These are phyloP conservation scores for Patiria miniata DNA, from an alignment of 35 echinoderm and acorn worm genomes.

Conservation along the genomic window DNA sequence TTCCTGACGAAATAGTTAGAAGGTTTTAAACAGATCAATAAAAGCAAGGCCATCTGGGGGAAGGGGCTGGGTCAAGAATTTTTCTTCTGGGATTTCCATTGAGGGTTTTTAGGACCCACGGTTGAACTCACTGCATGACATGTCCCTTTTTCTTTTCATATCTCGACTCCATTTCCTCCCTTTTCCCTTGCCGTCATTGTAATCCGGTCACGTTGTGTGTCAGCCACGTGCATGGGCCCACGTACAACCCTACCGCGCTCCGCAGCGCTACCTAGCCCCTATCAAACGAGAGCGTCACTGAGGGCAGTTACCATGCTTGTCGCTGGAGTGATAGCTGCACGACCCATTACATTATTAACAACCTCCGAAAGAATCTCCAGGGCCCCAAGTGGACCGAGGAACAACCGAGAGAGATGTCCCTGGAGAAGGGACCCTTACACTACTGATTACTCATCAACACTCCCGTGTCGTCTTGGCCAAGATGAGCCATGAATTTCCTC, in stretches of 20 bases:
- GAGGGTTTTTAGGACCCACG: too few relatives aligned
- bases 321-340: neutral
- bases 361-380: neutral
- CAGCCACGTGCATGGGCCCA: neutral
- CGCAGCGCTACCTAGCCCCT: too few relatives aligned
- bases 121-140: too few relatives aligned
- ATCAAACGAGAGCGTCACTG: too few relatives aligned
- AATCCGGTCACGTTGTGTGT: neutral
- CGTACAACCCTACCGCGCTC: too few relatives aligned
- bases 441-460: constrained; percentile 1
- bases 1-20: too few relatives aligned
- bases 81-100: too few relatives aligned
- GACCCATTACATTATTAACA: constrained; percentile 20
- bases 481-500: neutral
- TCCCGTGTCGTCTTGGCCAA: neutral
- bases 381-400: neutral
- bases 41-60: too few relatives aligned
- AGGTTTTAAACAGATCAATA: too few relatives aligned
- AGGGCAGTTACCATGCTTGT: neutral
- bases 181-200: neutral
- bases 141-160: neutral
- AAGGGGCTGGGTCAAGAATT: too few relatives aligned
- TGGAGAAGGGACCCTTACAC: neutral
- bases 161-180: neutral
- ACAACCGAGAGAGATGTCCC: neutral